Conservation (phyloP, 1,140 invertebrate genomes). For the Lepidurus arcticus region DNA sequence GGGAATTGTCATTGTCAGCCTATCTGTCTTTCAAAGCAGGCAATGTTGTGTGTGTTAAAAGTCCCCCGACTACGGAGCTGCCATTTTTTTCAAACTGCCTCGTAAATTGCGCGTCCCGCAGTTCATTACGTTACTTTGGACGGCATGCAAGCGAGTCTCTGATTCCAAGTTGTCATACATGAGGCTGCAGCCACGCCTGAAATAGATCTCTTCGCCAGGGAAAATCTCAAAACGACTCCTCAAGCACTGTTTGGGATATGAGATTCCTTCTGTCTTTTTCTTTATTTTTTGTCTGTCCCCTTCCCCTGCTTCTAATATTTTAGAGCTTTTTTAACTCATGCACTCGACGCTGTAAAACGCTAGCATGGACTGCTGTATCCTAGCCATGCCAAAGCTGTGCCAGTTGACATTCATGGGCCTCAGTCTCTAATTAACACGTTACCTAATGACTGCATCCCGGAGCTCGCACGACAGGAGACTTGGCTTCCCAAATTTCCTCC, state of each 20-base stretch:
- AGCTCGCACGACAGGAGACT: slow-evolving; percentile 13
- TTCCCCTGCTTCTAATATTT: neutral
- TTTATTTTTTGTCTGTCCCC: neutral
- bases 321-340: neutral
- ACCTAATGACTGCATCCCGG: neutral
- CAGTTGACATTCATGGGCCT: slow-evolving; percentile 5
- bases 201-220: neutral
- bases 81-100: slow-evolving; percentile 7
- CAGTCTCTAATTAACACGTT: slow-evolving; percentile 22
- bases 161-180: slow-evolving; percentile 14
- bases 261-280: neutral
- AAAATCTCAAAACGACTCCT: neutral
- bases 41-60: slow-evolving; percentile 7
- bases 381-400: neutral
- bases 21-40: slow-evolving; percentile 15
- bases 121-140: slow-evolving; percentile 6
- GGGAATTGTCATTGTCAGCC: slow-evolving; percentile 17
- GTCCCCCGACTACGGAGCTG: neutral
- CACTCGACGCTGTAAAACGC: neutral
- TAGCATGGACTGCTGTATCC: neutral
- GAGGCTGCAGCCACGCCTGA: slow-evolving; percentile 6
- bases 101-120: slow-evolving; percentile 9
- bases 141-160: slow-evolving; percentile 13
- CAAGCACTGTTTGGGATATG: neutral
- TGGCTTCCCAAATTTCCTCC: slow-evolving; percentile 9